phyloP scores from a whole-genome alignment of 2,113 vertebrate species.

The Hirundichthys speculiger region DNA sequence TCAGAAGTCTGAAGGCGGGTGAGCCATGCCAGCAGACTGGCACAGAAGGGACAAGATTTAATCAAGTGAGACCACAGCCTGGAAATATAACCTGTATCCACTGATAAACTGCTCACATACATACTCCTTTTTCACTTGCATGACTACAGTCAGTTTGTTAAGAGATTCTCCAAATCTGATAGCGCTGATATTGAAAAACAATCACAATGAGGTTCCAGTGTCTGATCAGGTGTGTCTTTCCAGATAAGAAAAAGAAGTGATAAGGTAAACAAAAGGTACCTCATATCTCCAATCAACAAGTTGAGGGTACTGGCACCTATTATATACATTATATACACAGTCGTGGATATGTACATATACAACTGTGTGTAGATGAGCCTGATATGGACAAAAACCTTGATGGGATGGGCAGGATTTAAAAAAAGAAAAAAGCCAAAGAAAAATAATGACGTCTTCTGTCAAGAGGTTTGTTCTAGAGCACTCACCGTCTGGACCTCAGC shows the following conservation, averaged over 20 bases:
- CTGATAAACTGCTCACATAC: conserved; percentile 63
- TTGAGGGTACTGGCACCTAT: conserved; percentile 42
- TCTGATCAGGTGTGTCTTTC: conserved; percentile 64
- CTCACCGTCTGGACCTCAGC: conserved; percentile 93
- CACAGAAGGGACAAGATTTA: conserved; percentile 46
- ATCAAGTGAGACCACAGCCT: conserved; percentile 58
- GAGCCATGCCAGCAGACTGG: conserved; percentile 42
- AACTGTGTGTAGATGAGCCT: too few species aligned
- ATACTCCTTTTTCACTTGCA: conserved; percentile 50
- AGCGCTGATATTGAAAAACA: conserved; percentile 54
- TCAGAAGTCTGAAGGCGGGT: conserved; percentile 42
- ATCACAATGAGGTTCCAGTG: conserved; percentile 47
- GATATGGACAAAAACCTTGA: conserved; percentile 41
- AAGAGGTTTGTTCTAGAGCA: conserved; percentile 20
- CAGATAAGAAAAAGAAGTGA: conserved; percentile 63
- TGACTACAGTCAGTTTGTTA: conserved; percentile 63
- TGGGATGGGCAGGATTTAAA: conserved; percentile 15
- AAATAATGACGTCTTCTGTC: conserved; percentile 27
- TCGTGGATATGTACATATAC: conserved; percentile 24
- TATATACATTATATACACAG: conserved; percentile 30
- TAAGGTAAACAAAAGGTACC: conserved; percentile 40
- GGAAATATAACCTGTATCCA: conserved; percentile 47
- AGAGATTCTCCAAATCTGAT: conserved; percentile 64
- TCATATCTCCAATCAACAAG: conserved; percentile 49
- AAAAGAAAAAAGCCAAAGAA: conserved; percentile 11